Percentiles rank a stretch among this genome's conserved stretches.
Conservation (phyloP, 64 coral and sea anemone genomes). For the Montipora capricornis region DNA sequence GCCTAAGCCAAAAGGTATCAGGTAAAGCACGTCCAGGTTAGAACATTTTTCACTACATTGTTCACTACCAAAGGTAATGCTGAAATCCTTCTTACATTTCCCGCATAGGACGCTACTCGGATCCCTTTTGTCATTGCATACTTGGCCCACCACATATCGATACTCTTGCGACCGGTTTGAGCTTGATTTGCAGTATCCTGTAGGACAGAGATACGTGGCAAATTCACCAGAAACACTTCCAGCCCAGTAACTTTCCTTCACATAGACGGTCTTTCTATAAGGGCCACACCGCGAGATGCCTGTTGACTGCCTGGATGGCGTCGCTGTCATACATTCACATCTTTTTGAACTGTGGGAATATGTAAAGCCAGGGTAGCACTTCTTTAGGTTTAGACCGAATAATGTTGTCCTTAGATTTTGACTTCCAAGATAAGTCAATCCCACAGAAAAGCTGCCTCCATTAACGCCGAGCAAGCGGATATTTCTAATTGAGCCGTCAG, state of each 20-base stretch:
- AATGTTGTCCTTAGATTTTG: not conserved
- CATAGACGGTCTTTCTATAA: slow-evolving; percentile 46
- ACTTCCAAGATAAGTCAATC: slow-evolving; percentile 7
- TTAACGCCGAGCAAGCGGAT: not conserved
- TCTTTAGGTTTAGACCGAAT: not conserved
- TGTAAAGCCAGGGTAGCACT: slow-evolving; percentile 68
- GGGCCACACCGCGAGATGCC: slow-evolving; percentile 64
- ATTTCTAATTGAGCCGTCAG: not conserved
- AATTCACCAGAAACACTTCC: slow-evolving; percentile 58
- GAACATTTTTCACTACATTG: slow-evolving; percentile 29
- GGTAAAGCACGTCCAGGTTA: not conserved
- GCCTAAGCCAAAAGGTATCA: not conserved
- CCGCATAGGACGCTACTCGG: slow-evolving; percentile 70
- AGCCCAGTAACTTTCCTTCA: slow-evolving; percentile 87
- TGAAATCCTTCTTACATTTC: slow-evolving; percentile 45
- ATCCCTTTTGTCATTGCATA: slow-evolving; percentile 57
- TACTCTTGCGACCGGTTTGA: not conserved
- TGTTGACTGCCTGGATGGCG: not conserved
- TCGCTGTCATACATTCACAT: slow-evolving; percentile 50
- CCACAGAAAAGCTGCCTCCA: not conserved
- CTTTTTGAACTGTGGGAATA: not conserved
- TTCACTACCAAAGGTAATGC: slow-evolving; percentile 70
- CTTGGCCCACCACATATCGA: slow-evolving; percentile 36
- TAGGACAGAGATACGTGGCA: slow-evolving; percentile 67
- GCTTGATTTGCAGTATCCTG: slow-evolving; percentile 54